phyloP scores from a whole-genome alignment of 2,113 vertebrate genomes.

The Chiloscyllium plagiosum region DNA sequence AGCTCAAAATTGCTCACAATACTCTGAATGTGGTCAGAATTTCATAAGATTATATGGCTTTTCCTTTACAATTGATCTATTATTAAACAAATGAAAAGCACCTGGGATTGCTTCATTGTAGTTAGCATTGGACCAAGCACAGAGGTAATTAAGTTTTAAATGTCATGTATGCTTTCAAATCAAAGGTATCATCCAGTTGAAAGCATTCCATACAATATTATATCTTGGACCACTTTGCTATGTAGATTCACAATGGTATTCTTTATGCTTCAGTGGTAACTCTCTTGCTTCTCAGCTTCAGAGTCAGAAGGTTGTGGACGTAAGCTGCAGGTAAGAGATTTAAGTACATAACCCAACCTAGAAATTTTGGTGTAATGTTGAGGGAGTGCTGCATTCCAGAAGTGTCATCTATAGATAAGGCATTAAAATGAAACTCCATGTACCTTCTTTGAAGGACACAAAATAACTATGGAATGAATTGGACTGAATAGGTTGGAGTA shows the following conservation, averaged over 20 bases:
- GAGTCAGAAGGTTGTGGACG: not conserved
- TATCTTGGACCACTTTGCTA: not conserved
- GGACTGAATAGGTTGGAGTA: not conserved
- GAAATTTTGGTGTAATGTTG: not conserved
- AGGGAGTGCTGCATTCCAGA: not conserved
- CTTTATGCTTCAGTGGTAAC: not conserved
- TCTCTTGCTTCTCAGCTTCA: not conserved
- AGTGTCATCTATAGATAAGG: not conserved
- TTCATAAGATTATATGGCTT: no score
- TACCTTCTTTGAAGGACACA: not conserved
- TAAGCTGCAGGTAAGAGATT: not conserved
- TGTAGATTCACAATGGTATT: not conserved
- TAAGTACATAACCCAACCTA: not conserved
- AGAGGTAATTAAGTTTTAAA: not conserved
- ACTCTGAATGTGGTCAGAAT: no score
- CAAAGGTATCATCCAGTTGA: not conserved
- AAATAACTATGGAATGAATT: not conserved
- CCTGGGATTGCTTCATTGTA: not conserved
- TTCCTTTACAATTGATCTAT: not conserved
- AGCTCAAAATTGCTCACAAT: no score
- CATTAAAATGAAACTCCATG: not conserved
- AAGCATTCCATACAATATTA: not conserved
- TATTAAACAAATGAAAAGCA: not conserved
- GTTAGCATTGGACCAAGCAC: not conserved
- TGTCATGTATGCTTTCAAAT: not conserved